Evolutionary conservation across 1,140 invertebrate species (phyloP).

Genomic region (Thereuonema tuberculata): DNA sequence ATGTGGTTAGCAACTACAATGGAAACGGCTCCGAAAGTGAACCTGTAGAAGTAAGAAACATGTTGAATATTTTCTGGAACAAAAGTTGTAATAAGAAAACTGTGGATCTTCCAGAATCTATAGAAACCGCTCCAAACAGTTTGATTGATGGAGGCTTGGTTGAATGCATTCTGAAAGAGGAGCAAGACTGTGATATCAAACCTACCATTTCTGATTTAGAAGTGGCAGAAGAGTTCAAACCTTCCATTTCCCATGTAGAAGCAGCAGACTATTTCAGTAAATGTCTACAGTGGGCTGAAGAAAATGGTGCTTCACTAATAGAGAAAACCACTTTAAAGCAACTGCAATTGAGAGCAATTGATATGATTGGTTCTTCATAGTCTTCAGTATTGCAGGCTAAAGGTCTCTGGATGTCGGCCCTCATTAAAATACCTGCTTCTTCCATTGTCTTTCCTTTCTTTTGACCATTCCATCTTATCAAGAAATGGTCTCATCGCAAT

Average conservation of each 20-base stretch:
- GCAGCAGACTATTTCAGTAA: background rate
- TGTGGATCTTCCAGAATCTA: background rate
- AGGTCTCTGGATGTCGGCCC: too few species aligned
- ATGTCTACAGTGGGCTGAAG: background rate
- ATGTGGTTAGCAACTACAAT: background rate
- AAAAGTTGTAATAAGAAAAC: background rate
- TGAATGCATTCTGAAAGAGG: background rate
- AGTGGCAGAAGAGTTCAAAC: background rate
- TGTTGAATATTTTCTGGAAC: too few species aligned
- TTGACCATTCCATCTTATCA: too few species aligned
- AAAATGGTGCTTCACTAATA: too few species aligned
- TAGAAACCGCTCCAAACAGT: background rate
- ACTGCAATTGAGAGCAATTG: too few species aligned
- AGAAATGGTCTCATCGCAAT: too few species aligned
- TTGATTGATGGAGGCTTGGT: background rate
- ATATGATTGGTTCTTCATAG: too few species aligned
- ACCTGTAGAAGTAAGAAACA: background rate
- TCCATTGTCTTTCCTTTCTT: too few species aligned
- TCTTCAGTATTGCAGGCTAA: too few species aligned
- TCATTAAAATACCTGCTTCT: too few species aligned
- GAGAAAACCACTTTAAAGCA: too few species aligned
- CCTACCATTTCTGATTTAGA: background rate
- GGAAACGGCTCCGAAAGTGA: background rate
- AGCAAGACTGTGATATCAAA: background rate
- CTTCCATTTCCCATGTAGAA: too few species aligned